Evolutionary conservation across 2,797 vertebrate genomes (phyloP), one percentile per base, ranked within the genome.

Genomic region (Sebastes matsubarae): DNA sequence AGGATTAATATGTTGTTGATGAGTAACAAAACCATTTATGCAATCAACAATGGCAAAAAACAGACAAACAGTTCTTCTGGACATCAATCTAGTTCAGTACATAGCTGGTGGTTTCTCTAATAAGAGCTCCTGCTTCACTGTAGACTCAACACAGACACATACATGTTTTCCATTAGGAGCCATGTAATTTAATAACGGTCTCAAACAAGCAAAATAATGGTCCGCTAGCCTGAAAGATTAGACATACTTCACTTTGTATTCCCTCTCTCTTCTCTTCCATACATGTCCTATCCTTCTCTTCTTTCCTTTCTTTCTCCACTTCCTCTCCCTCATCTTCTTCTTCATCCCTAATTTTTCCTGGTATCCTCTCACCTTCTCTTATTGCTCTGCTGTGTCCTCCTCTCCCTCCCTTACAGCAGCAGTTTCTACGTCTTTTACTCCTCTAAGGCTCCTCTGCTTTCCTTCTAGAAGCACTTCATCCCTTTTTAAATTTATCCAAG

Each of bases 111-210:
- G 90, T 85, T 88, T 87, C 7, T 89, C 85, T 79, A 81, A 84
- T 73, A 87, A 86, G 84, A 83, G 82, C 77, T 84, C 73, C 69
- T 77, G 60, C 85, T 87, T 87, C 71, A 80, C 77, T 70, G 77
- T 32, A 88, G 84, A 86, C 75, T 81, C 73, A 83, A 89, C 84
- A 77, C 89, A 94, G 87, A 91, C 87, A 74, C 77, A 77, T 83
- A 81, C 85, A 89, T 93, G 93, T 89, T 95, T 94, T 88, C 79
- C 87, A 94, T 95, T 94, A 93, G 85, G 72, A 83, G 72, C 76
- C 86, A 38, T 91, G 88, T 95, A 88, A 95, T 94, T 92, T 79
- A 93, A 93, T 95, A 91, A 93, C 65, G 29, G 72, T 75, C 84
- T 85, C 83, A 86, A 93, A 91, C 82, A 86, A 79, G 77, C 79